Evolutionary conservation across 2,888 invertebrate species (phyloP).

Genomic region (Agrilus cyanescens): DNA sequence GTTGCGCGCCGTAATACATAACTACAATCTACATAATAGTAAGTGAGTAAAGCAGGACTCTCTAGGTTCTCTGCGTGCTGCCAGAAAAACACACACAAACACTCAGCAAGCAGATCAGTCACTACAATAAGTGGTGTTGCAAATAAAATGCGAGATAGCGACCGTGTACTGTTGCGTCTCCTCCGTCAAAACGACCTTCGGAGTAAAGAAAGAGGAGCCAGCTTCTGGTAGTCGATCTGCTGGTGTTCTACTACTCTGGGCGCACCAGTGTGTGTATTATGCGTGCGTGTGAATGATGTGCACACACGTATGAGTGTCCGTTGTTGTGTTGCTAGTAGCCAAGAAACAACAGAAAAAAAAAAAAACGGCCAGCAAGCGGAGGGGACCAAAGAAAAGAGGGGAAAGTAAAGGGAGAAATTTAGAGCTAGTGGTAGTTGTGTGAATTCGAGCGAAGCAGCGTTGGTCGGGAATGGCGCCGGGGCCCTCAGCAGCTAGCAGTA

Average conservation of each 20-base stretch:
- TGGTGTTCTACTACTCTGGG: no score
- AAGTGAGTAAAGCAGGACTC: no score
- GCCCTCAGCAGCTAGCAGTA: neutral
- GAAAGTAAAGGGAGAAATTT: slow-evolving; percentile 40
- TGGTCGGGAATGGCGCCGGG: neutral
- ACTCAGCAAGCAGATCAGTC: slow-evolving; percentile 21
- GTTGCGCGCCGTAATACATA: no score
- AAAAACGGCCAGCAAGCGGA: slow-evolving; percentile 24
- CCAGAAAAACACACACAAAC: slow-evolving; percentile 14
- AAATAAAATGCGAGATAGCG: slow-evolving; percentile 12
- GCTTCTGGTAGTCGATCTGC: slow-evolving; percentile 10
- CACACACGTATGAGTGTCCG: no score
- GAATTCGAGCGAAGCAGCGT: slow-evolving; percentile 28
- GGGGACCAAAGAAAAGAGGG: slow-evolving; percentile 34
- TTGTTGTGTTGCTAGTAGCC: no score
- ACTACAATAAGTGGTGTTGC: slow-evolving; percentile 9
- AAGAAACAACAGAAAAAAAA: slow-evolving; percentile 23
- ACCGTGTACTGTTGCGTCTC: slow-evolving; percentile 16
- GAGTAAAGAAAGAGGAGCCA: slow-evolving; percentile 34
- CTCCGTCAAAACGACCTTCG: slow-evolving; percentile 31
- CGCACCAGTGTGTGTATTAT: no score
- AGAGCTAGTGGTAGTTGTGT: slow-evolving; percentile 34
- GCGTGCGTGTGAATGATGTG: no score
- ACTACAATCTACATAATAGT: no score
- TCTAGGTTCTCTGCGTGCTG: neutral